Conservation (phyloP, 1,140 invertebrate species). For the Sesamia nonagrioides region DNA sequence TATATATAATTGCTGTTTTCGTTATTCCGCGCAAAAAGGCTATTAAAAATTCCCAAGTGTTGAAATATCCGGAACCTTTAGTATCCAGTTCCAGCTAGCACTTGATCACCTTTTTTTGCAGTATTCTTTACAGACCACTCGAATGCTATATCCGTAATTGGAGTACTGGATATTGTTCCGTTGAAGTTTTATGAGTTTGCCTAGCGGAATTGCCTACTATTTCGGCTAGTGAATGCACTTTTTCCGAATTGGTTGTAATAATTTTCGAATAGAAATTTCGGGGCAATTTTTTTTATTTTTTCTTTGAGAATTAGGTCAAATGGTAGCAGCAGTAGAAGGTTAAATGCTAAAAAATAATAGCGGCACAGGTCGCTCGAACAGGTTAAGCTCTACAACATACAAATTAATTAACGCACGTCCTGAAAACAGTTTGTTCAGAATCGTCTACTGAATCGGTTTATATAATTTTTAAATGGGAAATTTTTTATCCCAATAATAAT, state of each 20-base stretch:
- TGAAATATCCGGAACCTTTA: background rate
- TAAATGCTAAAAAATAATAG: too few relatives aligned
- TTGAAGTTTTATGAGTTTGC: slow-evolving; percentile 49
- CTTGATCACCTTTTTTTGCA: slow-evolving; percentile 17
- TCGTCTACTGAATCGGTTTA: too few relatives aligned
- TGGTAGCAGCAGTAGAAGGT: background rate
- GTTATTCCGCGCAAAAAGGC: too few relatives aligned
- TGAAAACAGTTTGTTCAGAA: too few relatives aligned
- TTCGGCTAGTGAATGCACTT: slow-evolving; percentile 44
- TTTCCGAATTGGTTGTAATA: slow-evolving; percentile 28
- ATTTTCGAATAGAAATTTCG: background rate
- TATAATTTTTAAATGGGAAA: too few relatives aligned
- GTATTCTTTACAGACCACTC: slow-evolving; percentile 45
- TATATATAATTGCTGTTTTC: too few relatives aligned
- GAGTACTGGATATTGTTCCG: slow-evolving; percentile 49
- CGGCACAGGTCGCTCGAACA: too few relatives aligned
- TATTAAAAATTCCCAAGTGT: too few relatives aligned
- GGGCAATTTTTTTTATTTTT: background rate
- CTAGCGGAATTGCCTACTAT: slow-evolving; percentile 44
- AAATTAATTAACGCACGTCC: too few relatives aligned
- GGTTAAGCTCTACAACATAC: too few relatives aligned
- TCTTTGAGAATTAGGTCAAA: background rate
- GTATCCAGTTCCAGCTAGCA: background rate
- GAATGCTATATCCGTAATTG: slow-evolving; percentile 50
- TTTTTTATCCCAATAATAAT: too few relatives aligned